Conservation (phyloP, 1,140 invertebrate genomes). For the Drosophila pallidifrons region DNA sequence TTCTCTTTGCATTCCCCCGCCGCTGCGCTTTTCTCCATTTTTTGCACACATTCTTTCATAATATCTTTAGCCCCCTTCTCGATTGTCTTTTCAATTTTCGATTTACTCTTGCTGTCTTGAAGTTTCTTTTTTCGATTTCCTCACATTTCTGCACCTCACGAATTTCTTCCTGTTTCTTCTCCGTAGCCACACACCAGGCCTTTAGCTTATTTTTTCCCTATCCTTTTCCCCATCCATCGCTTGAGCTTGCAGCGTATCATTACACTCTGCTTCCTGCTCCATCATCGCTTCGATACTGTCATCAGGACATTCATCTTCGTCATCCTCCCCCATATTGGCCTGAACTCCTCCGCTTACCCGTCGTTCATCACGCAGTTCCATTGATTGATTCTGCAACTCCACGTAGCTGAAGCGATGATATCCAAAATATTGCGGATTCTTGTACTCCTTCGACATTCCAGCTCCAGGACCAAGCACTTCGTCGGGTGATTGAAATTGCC, state of each 20-base stretch:
- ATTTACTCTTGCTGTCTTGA: background rate
- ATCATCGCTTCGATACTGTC: constrained; percentile 30
- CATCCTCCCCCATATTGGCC: constrained; percentile 20
- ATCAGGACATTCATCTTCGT: constrained; percentile 20
- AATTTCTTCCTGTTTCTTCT: constrained; percentile 28
- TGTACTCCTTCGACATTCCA: constrained; percentile 50
- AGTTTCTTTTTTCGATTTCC: constrained; percentile 10
- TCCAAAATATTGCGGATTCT: constrained; percentile 68
- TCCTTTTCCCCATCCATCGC: constrained; percentile 11
- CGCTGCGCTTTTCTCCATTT: constrained; percentile 15
- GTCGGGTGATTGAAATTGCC: constrained; percentile 44
- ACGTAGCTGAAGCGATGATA: constrained; percentile 73
- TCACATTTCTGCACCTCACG: constrained; percentile 17
- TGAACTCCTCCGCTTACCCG: constrained; percentile 37
- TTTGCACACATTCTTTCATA: background rate
- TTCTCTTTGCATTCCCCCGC: background rate
- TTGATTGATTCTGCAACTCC: constrained; percentile 41
- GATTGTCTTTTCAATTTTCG: background rate
- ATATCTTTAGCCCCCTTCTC: constrained; percentile 2
- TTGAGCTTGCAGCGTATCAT: constrained; percentile 35
- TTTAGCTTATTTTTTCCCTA: background rate
- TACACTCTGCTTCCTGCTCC: constrained; percentile 41
- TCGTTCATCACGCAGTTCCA: constrained; percentile 39
- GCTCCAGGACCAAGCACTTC: constrained; percentile 74
- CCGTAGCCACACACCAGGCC: background rate